phyloP scores from a whole-genome alignment of 2,797 vertebrate genomes.

The Spinus pinus region DNA sequence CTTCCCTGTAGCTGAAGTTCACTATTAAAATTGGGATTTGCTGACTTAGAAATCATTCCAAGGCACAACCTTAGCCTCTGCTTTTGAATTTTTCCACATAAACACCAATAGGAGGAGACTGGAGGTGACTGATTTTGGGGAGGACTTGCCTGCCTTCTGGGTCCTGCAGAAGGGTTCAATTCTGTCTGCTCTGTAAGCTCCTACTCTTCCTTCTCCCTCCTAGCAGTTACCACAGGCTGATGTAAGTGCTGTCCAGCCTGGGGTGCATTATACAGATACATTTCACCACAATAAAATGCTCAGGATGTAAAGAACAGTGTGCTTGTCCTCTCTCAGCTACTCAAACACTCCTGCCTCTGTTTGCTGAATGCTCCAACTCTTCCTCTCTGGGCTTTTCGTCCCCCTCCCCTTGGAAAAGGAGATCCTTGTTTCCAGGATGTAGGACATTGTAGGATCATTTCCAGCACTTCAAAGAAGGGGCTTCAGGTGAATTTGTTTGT shows the following conservation, averaged over 20 bases:
- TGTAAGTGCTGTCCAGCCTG: background rate
- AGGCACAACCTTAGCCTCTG: background rate
- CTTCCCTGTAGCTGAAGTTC: background rate
- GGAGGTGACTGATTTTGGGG: background rate
- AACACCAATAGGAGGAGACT: background rate
- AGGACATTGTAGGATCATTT: background rate
- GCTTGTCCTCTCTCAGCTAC: background rate
- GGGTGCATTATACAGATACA: background rate
- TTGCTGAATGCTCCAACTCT: background rate
- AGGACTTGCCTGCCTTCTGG: background rate
- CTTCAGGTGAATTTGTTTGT: background rate
- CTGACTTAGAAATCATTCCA: background rate
- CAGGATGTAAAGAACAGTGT: background rate
- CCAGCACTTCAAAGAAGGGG: background rate
- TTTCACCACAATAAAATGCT: background rate
- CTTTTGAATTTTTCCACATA: background rate
- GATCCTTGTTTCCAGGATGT: background rate
- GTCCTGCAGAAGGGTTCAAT: background rate
- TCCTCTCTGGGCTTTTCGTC: background rate
- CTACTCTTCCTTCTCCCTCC: background rate
- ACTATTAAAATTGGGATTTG: background rate
- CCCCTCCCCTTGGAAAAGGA: background rate
- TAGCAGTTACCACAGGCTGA: background rate
- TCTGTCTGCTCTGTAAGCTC: background rate
- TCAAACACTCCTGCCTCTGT: background rate